Evolutionary conservation across 1,140 invertebrate genomes (phyloP).

Genomic region (Drosophila aff.): DNA sequence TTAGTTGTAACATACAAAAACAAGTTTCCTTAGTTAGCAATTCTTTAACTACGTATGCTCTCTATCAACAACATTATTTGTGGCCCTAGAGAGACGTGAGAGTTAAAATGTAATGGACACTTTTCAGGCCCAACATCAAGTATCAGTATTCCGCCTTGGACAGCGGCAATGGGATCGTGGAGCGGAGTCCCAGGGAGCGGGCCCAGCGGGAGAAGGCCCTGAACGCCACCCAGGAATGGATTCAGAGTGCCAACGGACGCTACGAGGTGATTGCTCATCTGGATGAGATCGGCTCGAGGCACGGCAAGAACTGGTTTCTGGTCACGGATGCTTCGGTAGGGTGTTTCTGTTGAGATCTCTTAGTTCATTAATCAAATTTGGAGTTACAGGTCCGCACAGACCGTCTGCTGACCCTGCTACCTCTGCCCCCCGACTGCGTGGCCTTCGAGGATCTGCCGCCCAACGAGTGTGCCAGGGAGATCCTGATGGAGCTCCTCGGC

Average conservation of each 20-base stretch:
- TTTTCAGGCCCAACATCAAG: constrained; percentile 85
- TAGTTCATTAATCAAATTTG: not conserved
- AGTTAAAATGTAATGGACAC: constrained; percentile 3
- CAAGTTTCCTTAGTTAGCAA: constrained; percentile 44
- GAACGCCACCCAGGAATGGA: constrained; percentile 88
- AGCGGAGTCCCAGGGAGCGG: constrained; percentile 88
- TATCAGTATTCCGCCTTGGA: constrained; percentile 90
- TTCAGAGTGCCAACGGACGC: constrained; percentile 87
- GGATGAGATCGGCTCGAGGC: constrained; percentile 92
- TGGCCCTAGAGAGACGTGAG: not conserved
- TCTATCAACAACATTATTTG: constrained; percentile 4
- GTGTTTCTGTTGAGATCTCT: fast-evolving
- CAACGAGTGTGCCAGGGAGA: constrained; percentile 85
- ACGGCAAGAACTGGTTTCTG: constrained; percentile 95
- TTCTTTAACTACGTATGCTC: constrained; percentile 32
- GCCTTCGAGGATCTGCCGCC: constrained; percentile 86
- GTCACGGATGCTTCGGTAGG: constrained; percentile 88
- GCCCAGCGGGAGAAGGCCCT: constrained; percentile 88
- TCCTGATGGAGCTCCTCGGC: constrained; percentile 92
- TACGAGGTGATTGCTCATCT: constrained; percentile 92
- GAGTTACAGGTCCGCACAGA: constrained; percentile 87
- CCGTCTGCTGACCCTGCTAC: constrained; percentile 92
- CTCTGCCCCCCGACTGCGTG: constrained; percentile 87
- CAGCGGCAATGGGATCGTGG: constrained; percentile 86
- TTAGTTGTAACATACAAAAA: constrained; percentile 34